Evolutionary conservation across 2,888 invertebrate species (phyloP).

Genomic region (Ecliptopera silaceata): DNA sequence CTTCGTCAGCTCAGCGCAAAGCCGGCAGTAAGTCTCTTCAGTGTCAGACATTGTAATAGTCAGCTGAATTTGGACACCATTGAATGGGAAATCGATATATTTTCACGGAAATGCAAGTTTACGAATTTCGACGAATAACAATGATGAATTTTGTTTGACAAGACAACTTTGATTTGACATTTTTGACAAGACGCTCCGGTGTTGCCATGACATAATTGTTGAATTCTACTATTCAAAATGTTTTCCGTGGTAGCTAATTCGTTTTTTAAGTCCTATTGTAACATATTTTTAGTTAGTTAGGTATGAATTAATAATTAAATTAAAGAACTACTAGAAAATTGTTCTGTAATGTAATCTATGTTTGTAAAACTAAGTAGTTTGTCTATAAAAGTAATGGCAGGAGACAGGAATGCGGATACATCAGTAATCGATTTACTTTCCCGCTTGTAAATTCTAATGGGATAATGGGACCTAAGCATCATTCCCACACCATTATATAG

Average conservation of each 20-base stretch:
- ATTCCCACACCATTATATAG: too few relatives aligned
- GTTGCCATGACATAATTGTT: constrained; percentile 3
- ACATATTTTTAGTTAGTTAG: too few relatives aligned
- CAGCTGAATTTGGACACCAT: constrained; percentile 18
- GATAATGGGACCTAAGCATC: too few relatives aligned
- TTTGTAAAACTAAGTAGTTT: too few relatives aligned
- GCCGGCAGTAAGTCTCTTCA: constrained; percentile 64
- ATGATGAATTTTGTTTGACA: constrained; percentile 25
- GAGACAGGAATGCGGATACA: constrained; percentile 19
- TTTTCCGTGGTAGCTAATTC: too few relatives aligned
- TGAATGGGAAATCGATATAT: constrained; percentile 12
- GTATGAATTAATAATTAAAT: too few relatives aligned
- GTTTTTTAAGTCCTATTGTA: too few relatives aligned
- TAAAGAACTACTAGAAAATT: too few relatives aligned
- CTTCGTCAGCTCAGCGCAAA: constrained; percentile 72
- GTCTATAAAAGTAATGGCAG: not conserved
- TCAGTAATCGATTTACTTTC: constrained; percentile 14
- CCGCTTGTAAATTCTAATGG: not conserved
- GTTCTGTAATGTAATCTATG: too few relatives aligned
- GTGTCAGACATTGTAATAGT: constrained; percentile 55
- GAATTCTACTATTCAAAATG: constrained; percentile 4
- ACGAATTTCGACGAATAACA: constrained; percentile 18
- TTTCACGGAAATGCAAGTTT: constrained; percentile 19
- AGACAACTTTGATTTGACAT: constrained; percentile 34
- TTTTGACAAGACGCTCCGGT: constrained; percentile 17